phyloP scores from a whole-genome alignment of 2,797 vertebrate genomes.

The Lates japonicus region DNA sequence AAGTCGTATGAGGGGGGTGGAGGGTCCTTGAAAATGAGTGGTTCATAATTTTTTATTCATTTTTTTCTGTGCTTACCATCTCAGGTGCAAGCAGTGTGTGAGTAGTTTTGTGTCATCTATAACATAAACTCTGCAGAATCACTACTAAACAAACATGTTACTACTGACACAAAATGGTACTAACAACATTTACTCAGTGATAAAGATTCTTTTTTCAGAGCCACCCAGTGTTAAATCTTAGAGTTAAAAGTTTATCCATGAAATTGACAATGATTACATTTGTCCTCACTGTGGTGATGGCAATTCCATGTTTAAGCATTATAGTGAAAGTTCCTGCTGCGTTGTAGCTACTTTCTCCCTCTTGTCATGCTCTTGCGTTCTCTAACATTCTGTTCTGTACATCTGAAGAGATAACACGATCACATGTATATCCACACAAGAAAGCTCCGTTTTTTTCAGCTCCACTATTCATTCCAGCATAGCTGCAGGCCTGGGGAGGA shows the following conservation, averaged over 20 bases:
- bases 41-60: no score
- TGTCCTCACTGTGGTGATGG: background rate
- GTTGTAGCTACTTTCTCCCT: background rate
- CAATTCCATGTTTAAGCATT: background rate
- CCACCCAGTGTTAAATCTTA: background rate
- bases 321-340: background rate
- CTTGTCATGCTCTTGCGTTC: background rate
- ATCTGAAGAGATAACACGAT: background rate
- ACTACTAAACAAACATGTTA: background rate
- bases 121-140: background rate
- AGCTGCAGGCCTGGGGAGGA: background rate
- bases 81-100: no score
- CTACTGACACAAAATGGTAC: background rate
- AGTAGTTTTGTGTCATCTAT: no score
- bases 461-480: background rate
- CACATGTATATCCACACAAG: background rate
- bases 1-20: no score
- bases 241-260: background rate
- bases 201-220: background rate
- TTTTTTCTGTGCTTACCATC: no score
- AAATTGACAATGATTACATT: background rate
- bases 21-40: no score
- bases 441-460: background rate
- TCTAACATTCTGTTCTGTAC: background rate
- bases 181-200: background rate